Percentiles rank a stretch among this genome's conserved stretches.
These are phyloP conservation scores for Papilio xuthus DNA, from an alignment of 1,140 invertebrate genomes.

Conservation along the genomic window DNA sequence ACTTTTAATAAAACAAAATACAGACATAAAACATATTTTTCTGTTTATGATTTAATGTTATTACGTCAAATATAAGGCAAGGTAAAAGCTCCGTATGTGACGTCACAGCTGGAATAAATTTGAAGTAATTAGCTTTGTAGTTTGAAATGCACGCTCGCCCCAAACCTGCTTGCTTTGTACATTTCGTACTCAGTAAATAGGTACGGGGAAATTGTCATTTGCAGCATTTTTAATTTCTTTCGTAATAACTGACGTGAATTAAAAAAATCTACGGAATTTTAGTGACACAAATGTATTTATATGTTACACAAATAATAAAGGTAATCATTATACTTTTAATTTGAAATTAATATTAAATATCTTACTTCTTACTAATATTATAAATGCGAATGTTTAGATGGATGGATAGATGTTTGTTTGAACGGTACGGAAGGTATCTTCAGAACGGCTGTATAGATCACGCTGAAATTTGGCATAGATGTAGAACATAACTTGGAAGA, in stretches of 20 bases:
- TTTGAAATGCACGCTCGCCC: slow-evolving; percentile 26
- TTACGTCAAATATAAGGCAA: slow-evolving; percentile 1
- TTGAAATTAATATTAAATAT: no score
- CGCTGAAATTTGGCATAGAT: no score
- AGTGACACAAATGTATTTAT: not conserved
- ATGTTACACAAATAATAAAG: not conserved
- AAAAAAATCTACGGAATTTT: not conserved
- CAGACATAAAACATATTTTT: not conserved
- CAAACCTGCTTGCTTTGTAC: slow-evolving; percentile 28
- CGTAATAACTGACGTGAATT: not conserved
- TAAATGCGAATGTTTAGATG: no score
- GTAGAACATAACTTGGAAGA: no score
- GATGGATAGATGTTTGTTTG: no score
- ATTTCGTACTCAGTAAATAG: slow-evolving; percentile 14
- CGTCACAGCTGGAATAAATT: slow-evolving; percentile 35
- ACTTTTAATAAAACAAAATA: not conserved
- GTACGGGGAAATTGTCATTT: slow-evolving; percentile 34
- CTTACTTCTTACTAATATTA: no score
- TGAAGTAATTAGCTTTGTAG: slow-evolving; percentile 37
- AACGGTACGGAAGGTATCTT: no score
- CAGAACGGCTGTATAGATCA: no score
- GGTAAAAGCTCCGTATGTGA: slow-evolving; percentile 19
- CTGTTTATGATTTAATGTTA: slow-evolving; percentile 1
- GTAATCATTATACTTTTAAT: no score
- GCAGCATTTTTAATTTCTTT: slow-evolving; percentile 17